Conservation (phyloP, 2,113 vertebrate species). For the Xiphophorus hellerii region DNA sequence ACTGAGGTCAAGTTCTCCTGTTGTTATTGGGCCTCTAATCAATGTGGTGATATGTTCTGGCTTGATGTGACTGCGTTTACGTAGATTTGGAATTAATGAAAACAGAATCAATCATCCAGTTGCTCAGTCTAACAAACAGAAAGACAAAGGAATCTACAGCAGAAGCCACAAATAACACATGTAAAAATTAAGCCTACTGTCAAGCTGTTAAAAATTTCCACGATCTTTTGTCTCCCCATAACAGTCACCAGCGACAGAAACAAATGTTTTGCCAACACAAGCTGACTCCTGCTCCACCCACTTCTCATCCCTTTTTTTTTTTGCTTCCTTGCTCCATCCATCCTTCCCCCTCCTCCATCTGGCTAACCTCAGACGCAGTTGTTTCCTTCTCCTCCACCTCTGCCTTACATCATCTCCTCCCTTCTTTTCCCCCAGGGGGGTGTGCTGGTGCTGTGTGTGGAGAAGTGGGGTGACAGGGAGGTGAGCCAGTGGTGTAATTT, state of each 20-base stretch:
- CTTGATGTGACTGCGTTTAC: slow-evolving; percentile 8
- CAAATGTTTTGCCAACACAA: slow-evolving; percentile 43
- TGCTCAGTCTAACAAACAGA: slow-evolving; percentile 11
- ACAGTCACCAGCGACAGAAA: slow-evolving; percentile 22
- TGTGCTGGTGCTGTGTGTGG: slow-evolving; percentile 37
- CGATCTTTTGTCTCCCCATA: slow-evolving; percentile 28
- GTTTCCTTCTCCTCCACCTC: slow-evolving; percentile 74
- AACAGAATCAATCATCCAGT: slow-evolving; percentile 6
- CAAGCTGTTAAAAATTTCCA: slow-evolving; percentile 41
- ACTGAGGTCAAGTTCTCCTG: neutral
- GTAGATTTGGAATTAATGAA: neutral
- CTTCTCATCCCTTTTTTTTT: neutral
- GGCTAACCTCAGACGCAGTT: slow-evolving; percentile 77
- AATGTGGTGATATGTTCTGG: neutral
- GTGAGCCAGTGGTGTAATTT: slow-evolving; percentile 59
- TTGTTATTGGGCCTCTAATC: neutral
- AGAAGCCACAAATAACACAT: slow-evolving; percentile 13
- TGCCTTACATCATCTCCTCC: slow-evolving; percentile 76
- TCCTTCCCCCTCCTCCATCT: slow-evolving; percentile 66
- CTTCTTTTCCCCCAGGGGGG: slow-evolving; percentile 49
- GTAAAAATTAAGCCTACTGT: slow-evolving; percentile 12
- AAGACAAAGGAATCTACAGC: slow-evolving; percentile 9
- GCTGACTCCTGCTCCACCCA: slow-evolving; percentile 32
- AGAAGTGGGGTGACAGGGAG: slow-evolving; percentile 40
- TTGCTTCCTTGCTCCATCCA: slow-evolving; percentile 26